Conservation (phyloP, 2,113 vertebrate genomes). For the Oreochromis niloticus region DNA sequence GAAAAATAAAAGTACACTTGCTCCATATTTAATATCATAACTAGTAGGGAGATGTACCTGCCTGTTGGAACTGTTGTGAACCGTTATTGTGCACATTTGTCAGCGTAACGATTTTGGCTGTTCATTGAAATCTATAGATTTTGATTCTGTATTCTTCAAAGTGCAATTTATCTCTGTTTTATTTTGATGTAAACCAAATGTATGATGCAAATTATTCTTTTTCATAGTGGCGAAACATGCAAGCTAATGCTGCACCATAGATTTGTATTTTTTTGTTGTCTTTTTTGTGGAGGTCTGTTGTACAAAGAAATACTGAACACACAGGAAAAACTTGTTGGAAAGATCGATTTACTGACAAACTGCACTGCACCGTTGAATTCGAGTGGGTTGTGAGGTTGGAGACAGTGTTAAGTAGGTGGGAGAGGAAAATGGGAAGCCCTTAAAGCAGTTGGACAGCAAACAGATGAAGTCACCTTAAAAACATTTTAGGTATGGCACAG, state of each 20-base stretch:
- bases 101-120: not conserved
- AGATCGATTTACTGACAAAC: not conserved
- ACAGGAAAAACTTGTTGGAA: not conserved
- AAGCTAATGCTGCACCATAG: not conserved
- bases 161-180: not conserved
- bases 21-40: not conserved
- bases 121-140: not conserved
- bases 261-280: not conserved
- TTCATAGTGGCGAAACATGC: not conserved
- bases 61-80: not conserved
- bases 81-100: not conserved
- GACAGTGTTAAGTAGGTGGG: not conserved
- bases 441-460: not conserved
- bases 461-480: not conserved
- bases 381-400: not conserved
- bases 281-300: not conserved
- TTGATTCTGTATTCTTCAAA: not conserved
- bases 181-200: not conserved
- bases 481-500: not conserved
- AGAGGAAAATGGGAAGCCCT: not conserved
- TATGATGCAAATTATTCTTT: not conserved
- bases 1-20: not conserved
- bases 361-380: not conserved
- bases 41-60: not conserved
- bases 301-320: not conserved